Percentiles rank a stretch among this genome's conserved stretches.
phyloP scores from a whole-genome alignment of 2,888 invertebrate genomes.

The Urechis unicinctus region DNA sequence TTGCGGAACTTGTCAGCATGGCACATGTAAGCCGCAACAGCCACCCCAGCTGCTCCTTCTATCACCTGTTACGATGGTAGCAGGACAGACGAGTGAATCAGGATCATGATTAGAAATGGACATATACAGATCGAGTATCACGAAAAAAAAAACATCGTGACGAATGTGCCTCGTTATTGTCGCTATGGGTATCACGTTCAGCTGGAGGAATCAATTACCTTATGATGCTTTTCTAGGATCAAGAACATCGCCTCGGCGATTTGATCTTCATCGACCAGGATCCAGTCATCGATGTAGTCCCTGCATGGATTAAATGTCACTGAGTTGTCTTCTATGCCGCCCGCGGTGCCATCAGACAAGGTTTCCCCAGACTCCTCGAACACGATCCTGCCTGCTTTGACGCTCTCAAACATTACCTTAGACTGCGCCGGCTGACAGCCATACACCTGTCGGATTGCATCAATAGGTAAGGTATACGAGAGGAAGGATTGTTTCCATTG shows the following conservation, averaged over 20 bases:
- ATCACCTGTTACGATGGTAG: conserved; percentile 27
- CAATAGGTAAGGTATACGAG: no score
- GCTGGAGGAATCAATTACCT: conserved; percentile 21
- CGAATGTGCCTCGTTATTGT: no score
- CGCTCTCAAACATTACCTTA: conserved; percentile 31
- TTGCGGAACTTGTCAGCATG: conserved; percentile 20
- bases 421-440: conserved; percentile 30
- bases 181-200: no score
- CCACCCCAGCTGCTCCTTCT: conserved; percentile 32
- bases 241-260: conserved; percentile 26
- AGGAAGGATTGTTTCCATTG: no score
- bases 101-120: no score
- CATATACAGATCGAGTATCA: no score
- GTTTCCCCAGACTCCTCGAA: conserved; percentile 27
- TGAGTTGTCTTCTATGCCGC: conserved; percentile 27
- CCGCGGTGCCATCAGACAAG: conserved; percentile 31
- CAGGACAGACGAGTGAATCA: not conserved
- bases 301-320: conserved; percentile 29
- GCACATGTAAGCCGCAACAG: conserved; percentile 24
- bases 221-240: conserved; percentile 29
- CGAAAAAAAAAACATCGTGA: no score
- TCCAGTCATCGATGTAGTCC: conserved; percentile 30
- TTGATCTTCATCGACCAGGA: conserved; percentile 27
- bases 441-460: conserved; percentile 20
- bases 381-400: conserved; percentile 25